Evolutionary conservation across 2,888 invertebrate species (phyloP).

Genomic region (Eurytoma californica): DNA sequence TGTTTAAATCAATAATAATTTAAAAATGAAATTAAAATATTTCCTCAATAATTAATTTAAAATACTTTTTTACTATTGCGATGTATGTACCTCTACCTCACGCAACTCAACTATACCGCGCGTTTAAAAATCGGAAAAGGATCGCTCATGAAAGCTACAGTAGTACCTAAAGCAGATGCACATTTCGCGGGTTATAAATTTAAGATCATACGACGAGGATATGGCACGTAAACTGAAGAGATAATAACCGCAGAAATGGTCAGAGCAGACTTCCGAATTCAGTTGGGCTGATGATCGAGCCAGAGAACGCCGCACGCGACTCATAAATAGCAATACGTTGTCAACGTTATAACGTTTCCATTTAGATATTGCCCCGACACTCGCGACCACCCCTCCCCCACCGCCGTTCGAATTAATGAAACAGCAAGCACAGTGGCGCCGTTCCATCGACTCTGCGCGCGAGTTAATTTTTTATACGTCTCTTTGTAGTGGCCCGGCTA

Average conservation of each 20-base stretch:
- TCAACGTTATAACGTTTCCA: conserved; percentile 42
- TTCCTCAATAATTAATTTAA: too few species aligned
- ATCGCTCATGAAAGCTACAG: not conserved
- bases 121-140: too few species aligned
- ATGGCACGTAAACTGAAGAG: conserved; percentile 42
- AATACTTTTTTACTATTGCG: too few species aligned
- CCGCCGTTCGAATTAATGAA: conserved; percentile 1
- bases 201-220: conserved; percentile 30
- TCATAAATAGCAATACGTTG: conserved; percentile 51
- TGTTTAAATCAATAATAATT: not conserved
- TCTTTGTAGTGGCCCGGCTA: too few species aligned
- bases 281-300: conserved; percentile 17
- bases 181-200: conserved; percentile 43
- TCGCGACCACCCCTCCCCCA: not conserved
- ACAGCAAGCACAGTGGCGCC: not conserved
- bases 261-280: conserved; percentile 4
- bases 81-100: too few species aligned
- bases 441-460: not conserved
- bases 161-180: conserved; percentile 40
- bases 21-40: not conserved
- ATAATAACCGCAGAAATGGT: conserved; percentile 51
- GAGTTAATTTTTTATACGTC: too few species aligned
- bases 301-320: conserved; percentile 19
- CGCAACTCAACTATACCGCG: too few species aligned
- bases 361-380: conserved; percentile 26